Evolutionary conservation across 2,888 invertebrate species (phyloP), one percentile per base, ranked within the genome.

Genomic region (Mythimna impura): DNA sequence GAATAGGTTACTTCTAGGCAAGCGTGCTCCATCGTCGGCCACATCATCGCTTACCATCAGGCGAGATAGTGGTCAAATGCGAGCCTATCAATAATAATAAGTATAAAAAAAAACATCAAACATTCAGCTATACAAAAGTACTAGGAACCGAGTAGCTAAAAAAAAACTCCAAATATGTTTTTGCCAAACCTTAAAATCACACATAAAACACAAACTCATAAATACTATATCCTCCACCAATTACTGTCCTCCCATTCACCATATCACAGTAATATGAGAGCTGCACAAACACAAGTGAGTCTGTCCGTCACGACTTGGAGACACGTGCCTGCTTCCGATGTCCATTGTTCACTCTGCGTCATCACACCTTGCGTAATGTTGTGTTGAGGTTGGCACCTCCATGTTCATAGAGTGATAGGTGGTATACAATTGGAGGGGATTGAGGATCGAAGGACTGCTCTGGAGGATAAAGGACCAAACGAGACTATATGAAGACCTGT

Each of bases 321-420:
- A 80, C 86, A 87, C 86, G 86, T 87, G 87, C 73, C 58, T 55
- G 87, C 80, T 82, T 85, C 84, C 79, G 87, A 78, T 67, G 63
- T 71, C 80, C 84, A 87, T 87, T 87, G 87, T 86, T 87, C 57
- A 30, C 40, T 63, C 54, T 68, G 79, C 87, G 87, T 87, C 86
- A 83, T 52, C 71, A 36, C 12, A 67, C 50, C 47, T 83, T 86
- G 82, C 76, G 76, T 79, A 76, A 85, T 73, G 60, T 57, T 63
- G 57, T 66, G 57, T 77, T 78, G 66, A 17, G 40, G 70, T 62
- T 61, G 36, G 57, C 64, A 79, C 60, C 67, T 62, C 54, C 64
- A 64, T 65, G 63, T 66, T 63, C 30, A 54, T 57, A 55, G 43
- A 65, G 12, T 30, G n/a, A 47, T 73, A 40, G 71, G 30, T 52